phyloP scores from a whole-genome alignment of 2,113 vertebrate species.

The Ranitomeya imitator region DNA sequence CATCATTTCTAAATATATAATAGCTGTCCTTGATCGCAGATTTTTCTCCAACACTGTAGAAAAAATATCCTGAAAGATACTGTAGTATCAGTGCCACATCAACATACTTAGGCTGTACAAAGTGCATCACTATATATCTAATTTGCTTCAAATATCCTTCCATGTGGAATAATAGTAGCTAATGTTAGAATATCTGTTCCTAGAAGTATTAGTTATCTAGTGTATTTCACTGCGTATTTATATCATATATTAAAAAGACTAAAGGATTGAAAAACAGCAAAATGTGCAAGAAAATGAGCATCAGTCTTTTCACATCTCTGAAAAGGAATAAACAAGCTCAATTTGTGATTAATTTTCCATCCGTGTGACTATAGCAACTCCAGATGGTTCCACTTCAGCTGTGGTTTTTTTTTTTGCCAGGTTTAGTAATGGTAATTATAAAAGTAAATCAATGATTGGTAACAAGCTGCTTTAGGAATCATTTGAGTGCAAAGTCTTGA shows the following conservation, averaged over 20 bases:
- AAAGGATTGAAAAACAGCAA: slow-evolving; percentile 16
- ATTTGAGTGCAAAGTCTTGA: background rate
- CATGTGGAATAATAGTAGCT: slow-evolving; percentile 35
- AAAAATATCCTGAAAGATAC: background rate
- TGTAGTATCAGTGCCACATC: background rate
- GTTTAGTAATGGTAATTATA: background rate
- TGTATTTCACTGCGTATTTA: background rate
- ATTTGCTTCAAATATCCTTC: slow-evolving; percentile 39
- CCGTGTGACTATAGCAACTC: background rate
- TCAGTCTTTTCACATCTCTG: background rate
- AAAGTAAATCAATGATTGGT: background rate
- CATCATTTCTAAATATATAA: background rate
- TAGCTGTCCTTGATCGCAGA: background rate
- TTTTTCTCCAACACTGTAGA: background rate
- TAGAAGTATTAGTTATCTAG: slow-evolving; percentile 26
- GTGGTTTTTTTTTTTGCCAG: background rate
- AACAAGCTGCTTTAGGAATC: background rate
- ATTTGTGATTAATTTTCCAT: slow-evolving; percentile 15
- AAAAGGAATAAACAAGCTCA: background rate
- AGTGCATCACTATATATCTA: background rate
- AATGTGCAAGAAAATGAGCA: slow-evolving; percentile 14
- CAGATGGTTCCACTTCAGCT: slow-evolving; percentile 8
- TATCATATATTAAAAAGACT: too few species aligned
- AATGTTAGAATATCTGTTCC: slow-evolving; percentile 27
- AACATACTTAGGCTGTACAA: background rate